Base-by-base conservation (phyloP, 2,113 vertebrate species). In the Melanocharis versteri region DNA sequence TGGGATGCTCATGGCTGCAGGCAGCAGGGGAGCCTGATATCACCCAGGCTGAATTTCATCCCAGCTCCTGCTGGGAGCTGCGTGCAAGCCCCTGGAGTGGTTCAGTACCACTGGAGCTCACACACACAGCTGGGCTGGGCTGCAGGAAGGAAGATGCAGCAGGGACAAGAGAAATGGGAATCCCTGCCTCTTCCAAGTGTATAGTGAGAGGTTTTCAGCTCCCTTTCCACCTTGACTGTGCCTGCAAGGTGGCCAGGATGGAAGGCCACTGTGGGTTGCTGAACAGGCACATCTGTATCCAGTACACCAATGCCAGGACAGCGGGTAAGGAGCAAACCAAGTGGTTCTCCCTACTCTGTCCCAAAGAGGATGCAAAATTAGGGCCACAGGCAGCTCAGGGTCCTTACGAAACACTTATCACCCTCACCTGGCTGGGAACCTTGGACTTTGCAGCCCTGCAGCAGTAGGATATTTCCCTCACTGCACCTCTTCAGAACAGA, bases 1-100 rank as follows among this genome's bases (percentile, higher is more conserved):
- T 8, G 3, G 17, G 27, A 16, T 56, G 54, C 45, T 42, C 45
- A 15, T 4, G 22, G n/a, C 42, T 40, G 23, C 23, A 68, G 53
- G 16, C 44, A 85, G 31, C 7, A 56, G 12, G 8, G 7, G 4
- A 70, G 18, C 12, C 20, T 0, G 0, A 3, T 11, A 42, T 6
- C 3, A 71, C 4, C 8, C 13, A 79, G 48, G 15, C 6, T 78
- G 86, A 54, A 51, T 83, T 77, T 39, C 31, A 53, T 6, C 24
- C n/a, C 45, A 31, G 27, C 17, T 77, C n/a, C 48, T 2, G 0
- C 26, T 50, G 42, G 28, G 37, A 85, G 8, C 4, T 12, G 6
- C 16, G n/a, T 45, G 57, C 22, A 50, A 70, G 20, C 4, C 42
- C 47, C 15, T 79, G 28, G 15, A 26, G 9, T 15, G n/a, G 37